Percentiles rank a stretch among this genome's conserved stretches.
These are phyloP conservation scores for Drosophila kohkoa DNA, from an alignment of 1,140 invertebrate genomes.

Conservation along the genomic window DNA sequence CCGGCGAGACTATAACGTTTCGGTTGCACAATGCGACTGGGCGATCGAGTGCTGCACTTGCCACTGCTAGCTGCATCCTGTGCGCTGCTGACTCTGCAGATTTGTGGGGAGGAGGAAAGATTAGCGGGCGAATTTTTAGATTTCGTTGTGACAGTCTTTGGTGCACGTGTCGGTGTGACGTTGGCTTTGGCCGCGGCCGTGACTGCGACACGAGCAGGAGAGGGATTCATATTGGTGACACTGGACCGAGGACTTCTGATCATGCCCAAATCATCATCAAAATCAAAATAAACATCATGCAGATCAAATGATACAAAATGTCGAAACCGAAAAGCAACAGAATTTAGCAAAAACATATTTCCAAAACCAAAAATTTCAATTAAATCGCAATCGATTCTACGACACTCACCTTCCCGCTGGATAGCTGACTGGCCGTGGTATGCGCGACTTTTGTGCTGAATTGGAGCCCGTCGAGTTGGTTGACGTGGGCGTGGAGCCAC, in stretches of 20 bases:
- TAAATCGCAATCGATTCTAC: not conserved
- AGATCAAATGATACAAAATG: slow-evolving; percentile 52
- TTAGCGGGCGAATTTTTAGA: slow-evolving; percentile 57
- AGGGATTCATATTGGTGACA: slow-evolving; percentile 22
- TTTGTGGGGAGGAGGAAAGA: slow-evolving; percentile 71
- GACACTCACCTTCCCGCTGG: slow-evolving; percentile 86
- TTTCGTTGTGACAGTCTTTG: slow-evolving; percentile 69
- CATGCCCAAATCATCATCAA: slow-evolving; percentile 9
- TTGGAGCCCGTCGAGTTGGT: slow-evolving; percentile 69
- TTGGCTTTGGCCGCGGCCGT: no score
- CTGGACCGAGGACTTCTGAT: slow-evolving; percentile 64
- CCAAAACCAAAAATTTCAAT: slow-evolving; percentile 39
- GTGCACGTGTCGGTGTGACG: slow-evolving; percentile 28
- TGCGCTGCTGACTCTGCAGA: slow-evolving; percentile 66
- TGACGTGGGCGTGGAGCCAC: slow-evolving; percentile 84
- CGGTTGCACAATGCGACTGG: slow-evolving; percentile 81
- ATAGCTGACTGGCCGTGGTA: slow-evolving; percentile 88
- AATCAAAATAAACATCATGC: slow-evolving; percentile 48
- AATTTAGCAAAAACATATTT: slow-evolving; percentile 42
- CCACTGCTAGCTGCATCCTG: slow-evolving; percentile 57
- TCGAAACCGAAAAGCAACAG: slow-evolving; percentile 54
- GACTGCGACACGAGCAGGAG: slow-evolving; percentile 8
- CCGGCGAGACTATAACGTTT: slow-evolving; percentile 79
- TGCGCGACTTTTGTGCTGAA: slow-evolving; percentile 87
- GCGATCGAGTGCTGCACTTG: slow-evolving; percentile 73